These are phyloP conservation scores for Spermophilus dauricus DNA, from an alignment of 2,113 vertebrate genomes.

Conservation along the genomic window DNA sequence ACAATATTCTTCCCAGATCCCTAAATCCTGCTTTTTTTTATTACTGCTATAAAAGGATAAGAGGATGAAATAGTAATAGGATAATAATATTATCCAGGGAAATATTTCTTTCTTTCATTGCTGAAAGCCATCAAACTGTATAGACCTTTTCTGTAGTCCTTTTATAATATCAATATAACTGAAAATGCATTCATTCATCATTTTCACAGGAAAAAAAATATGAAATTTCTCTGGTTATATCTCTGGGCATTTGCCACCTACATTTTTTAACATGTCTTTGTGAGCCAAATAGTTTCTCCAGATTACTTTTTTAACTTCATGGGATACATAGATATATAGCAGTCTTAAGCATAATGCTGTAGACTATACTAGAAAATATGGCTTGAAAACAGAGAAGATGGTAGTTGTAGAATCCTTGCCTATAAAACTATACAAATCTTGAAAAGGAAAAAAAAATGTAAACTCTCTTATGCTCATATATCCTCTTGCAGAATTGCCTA, in stretches of 20 bases:
- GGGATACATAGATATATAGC: neutral
- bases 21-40: conserved; percentile 39
- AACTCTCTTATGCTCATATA: neutral
- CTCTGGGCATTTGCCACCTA: neutral
- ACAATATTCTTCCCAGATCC: neutral
- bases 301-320: neutral
- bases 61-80: neutral
- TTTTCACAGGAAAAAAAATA: conserved; percentile 20
- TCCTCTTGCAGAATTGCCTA: neutral
- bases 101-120: conserved; percentile 19
- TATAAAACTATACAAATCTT: conserved; percentile 26
- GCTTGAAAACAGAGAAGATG: neutral
- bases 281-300: neutral
- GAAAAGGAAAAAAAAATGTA: neutral
- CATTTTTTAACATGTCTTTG: neutral
- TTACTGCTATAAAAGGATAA: neutral
- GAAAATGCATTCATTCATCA: conserved; percentile 14
- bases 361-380: neutral
- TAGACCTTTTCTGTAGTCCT: neutral
- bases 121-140: neutral
- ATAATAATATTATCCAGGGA: conserved; percentile 17
- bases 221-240: neutral
- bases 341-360: neutral
- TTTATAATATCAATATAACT: conserved; percentile 26
- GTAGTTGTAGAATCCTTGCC: neutral